Evolutionary conservation across 2,113 vertebrate species (phyloP).

Genomic region (Ceyx margarethae): DNA sequence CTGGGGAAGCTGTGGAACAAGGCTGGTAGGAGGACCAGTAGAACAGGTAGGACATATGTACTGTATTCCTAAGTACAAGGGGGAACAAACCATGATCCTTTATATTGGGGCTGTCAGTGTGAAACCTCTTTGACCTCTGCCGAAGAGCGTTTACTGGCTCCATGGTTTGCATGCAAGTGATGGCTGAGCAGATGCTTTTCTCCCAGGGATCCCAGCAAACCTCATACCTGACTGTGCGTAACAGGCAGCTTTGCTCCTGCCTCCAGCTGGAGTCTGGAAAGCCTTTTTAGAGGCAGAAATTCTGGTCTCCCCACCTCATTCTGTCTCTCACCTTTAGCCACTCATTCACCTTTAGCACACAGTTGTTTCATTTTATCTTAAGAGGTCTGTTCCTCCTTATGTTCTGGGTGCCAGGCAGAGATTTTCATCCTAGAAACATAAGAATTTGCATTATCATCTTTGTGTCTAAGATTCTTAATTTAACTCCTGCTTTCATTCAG

Average conservation of each 20-base stretch:
- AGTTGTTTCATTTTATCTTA: fast-evolving
- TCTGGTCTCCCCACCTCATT: neutral
- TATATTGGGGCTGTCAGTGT: neutral
- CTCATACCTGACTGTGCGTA: fast-evolving
- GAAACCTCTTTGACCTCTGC: neutral
- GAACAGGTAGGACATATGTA: fast-evolving
- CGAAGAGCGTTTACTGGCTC: neutral
- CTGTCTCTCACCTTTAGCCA: neutral
- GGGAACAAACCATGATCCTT: neutral
- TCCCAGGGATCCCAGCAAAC: neutral
- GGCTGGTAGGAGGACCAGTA: neutral
- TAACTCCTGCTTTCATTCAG: neutral
- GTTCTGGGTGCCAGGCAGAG: neutral
- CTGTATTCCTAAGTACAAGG: neutral
- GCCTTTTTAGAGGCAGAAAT: neutral
- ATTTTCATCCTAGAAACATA: neutral
- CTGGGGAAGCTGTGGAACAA: neutral
- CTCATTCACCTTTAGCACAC: neutral
- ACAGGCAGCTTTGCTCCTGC: neutral
- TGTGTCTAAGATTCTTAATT: neutral
- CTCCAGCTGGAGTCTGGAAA: neutral
- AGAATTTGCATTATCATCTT: neutral
- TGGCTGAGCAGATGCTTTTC: neutral
- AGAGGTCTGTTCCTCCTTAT: neutral
- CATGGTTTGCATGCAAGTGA: fast-evolving